Evolutionary conservation across 2,113 vertebrate species (phyloP).

Genomic region (Malaclemys terrapin): DNA sequence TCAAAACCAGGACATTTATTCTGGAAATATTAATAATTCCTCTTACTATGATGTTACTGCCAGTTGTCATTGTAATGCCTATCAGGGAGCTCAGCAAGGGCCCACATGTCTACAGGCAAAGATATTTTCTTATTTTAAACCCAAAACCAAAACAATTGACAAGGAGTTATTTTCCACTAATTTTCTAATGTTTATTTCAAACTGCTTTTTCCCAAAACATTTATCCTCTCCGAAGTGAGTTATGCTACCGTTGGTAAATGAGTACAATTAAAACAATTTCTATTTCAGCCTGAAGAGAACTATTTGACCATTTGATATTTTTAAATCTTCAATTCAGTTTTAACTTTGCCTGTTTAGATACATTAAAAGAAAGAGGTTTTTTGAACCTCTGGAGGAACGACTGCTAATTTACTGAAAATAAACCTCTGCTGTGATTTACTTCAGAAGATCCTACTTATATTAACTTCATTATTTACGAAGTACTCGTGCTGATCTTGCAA

Average conservation of each 20-base stretch:
- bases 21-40: neutral
- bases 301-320: neutral
- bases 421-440: slow-evolving; percentile 47
- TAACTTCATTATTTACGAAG: slow-evolving; percentile 44
- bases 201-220: slow-evolving; percentile 34
- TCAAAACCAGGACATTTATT: neutral
- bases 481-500: slow-evolving; percentile 28
- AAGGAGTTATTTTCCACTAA: neutral
- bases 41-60: neutral
- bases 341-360: slow-evolving; percentile 35
- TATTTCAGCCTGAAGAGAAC: neutral
- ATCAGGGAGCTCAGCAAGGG: slow-evolving; percentile 20
- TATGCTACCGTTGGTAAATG: slow-evolving; percentile 17
- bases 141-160: neutral
- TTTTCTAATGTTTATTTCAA: slow-evolving; percentile 32
- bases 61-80: neutral
- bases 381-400: slow-evolving; percentile 46
- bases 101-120: neutral
- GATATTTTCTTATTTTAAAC: neutral
- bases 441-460: neutral
- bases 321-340: neutral
- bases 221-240: neutral
- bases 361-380: slow-evolving; percentile 30
- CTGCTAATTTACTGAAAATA: slow-evolving; percentile 51
- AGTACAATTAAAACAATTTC: slow-evolving; percentile 34